These are phyloP conservation scores for Brachionus manjavacas DNA, from an alignment of 1,140 invertebrate species.

Conservation along the genomic window DNA sequence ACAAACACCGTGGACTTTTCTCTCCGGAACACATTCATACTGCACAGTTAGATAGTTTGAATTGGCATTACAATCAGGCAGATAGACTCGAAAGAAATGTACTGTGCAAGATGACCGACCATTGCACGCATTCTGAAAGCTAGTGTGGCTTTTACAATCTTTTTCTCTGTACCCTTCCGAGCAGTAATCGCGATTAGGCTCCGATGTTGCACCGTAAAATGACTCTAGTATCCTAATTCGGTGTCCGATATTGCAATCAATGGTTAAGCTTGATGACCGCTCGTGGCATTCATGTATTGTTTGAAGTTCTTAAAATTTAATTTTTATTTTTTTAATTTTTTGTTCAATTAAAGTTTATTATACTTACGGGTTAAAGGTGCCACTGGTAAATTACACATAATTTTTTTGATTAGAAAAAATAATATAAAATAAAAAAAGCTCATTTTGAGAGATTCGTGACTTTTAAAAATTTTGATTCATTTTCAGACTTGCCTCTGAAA, in stretches of 20 bases:
- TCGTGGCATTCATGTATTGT: slow-evolving; percentile 29
- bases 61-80: slow-evolving; percentile 12
- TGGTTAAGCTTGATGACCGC: not conserved
- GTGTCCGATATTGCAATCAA: slow-evolving; percentile 24
- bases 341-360: not conserved
- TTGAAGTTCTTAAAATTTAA: not conserved
- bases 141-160: slow-evolving; percentile 39
- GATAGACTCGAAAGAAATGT: slow-evolving; percentile 38
- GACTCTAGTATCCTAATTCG: slow-evolving; percentile 30
- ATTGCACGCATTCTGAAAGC: slow-evolving; percentile 40
- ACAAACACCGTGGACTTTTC: slow-evolving; percentile 4
- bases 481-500: not conserved
- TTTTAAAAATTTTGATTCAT: not conserved
- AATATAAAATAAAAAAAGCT: not conserved
- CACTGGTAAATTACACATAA: slow-evolving; percentile 5
- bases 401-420: not conserved
- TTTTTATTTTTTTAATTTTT: not conserved
- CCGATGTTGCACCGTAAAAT: not conserved
- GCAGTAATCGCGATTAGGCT: slow-evolving; percentile 4
- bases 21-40: slow-evolving; percentile 35
- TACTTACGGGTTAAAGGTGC: slow-evolving; percentile 8
- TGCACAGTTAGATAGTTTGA: slow-evolving; percentile 27
- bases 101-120: slow-evolving; percentile 34
- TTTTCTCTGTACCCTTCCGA: not conserved
- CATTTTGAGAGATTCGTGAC: not conserved